phyloP scores from a whole-genome alignment of 2,888 invertebrate genomes.

The Anodontia alba region DNA sequence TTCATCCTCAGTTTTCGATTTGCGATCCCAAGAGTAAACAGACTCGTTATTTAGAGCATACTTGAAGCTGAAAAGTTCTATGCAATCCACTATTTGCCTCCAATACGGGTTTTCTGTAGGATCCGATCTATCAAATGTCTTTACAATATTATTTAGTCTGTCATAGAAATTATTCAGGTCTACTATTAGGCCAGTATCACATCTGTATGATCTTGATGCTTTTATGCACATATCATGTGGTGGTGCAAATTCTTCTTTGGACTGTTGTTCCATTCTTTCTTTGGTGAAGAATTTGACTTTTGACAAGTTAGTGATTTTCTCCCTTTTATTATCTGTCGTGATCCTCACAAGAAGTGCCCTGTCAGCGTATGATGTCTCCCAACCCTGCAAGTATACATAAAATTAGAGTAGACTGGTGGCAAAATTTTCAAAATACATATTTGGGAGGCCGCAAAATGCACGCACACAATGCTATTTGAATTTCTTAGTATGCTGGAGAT shows the following conservation, averaged over 20 bases:
- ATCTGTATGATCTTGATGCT: neutral
- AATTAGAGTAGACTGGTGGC: too few relatives aligned
- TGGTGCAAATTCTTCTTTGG: too few relatives aligned
- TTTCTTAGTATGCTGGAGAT: too few relatives aligned
- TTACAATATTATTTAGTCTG: neutral
- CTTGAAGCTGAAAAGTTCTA: neutral
- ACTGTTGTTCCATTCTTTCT: neutral
- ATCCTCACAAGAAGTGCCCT: slow-evolving; percentile 2
- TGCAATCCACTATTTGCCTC: neutral
- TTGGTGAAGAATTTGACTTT: slow-evolving; percentile 2
- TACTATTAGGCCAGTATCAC: neutral
- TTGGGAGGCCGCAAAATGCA: too few relatives aligned
- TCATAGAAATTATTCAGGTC: neutral
- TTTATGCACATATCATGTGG: neutral
- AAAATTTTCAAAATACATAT: too few relatives aligned
- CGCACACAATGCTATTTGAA: too few relatives aligned
- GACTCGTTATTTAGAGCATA: neutral
- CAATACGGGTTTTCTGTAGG: neutral
- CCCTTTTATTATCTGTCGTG: neutral
- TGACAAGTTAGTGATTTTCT: neutral
- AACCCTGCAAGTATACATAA: neutral
- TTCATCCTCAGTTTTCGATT: neutral
- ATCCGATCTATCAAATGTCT: neutral
- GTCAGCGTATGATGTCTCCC: neutral
- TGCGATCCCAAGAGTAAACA: neutral